Evolutionary conservation across 2,113 vertebrate genomes (phyloP).

Genomic region (Garra rufa): DNA sequence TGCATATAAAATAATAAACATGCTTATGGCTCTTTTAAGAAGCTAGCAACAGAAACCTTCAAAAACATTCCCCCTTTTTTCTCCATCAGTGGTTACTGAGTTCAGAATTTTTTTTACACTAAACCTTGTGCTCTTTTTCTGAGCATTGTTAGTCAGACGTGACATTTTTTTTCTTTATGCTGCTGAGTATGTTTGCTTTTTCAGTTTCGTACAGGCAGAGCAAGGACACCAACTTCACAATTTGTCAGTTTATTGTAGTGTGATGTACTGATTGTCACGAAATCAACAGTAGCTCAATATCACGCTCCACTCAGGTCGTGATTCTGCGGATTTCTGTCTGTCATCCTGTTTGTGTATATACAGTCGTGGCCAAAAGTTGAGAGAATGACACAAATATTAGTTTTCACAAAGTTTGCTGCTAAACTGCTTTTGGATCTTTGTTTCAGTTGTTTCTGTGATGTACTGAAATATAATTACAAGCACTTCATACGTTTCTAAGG

Average conservation of each 20-base stretch:
- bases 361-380: too few relatives aligned
- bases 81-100: background rate
- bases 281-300: background rate
- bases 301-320: background rate
- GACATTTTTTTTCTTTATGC: background rate
- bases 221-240: constrained; percentile 21
- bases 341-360: background rate
- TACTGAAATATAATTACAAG: too few relatives aligned
- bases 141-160: constrained; percentile 1
- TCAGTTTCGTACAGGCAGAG: background rate
- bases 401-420: too few relatives aligned
- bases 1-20: background rate
- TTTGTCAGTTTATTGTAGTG: constrained; percentile 24
- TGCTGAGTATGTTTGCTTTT: background rate
- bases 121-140: background rate
- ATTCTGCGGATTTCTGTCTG: background rate
- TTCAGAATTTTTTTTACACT: constrained; percentile 17
- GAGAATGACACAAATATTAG: too few relatives aligned
- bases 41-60: background rate
- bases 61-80: background rate
- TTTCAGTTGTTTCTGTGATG: too few relatives aligned
- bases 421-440: too few relatives aligned
- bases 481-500: too few relatives aligned
- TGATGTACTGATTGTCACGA: background rate
- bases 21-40: background rate